Conservation (phyloP, 2,888 invertebrate genomes). For the Cordilura impudica region DNA sequence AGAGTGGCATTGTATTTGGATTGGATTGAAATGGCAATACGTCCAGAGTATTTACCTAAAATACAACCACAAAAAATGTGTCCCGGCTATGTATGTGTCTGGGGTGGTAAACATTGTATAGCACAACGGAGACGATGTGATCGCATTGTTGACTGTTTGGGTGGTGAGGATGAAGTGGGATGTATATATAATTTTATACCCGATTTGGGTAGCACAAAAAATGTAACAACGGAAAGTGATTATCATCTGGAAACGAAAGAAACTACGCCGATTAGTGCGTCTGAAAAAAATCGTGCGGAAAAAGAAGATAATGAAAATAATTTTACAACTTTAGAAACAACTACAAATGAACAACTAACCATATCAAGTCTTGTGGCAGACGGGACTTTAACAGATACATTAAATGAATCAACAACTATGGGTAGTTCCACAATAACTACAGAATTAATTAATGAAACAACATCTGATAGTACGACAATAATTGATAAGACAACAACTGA, state of each 20-base stretch:
- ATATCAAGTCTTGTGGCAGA: not conserved
- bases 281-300: not conserved
- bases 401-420: not conserved
- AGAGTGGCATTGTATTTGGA: conserved; percentile 85
- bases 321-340: too few relatives aligned
- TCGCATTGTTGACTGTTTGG: conserved; percentile 85
- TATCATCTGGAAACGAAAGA: conserved; percentile 66
- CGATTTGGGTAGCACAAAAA: conserved; percentile 69
- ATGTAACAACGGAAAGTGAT: conserved; percentile 69
- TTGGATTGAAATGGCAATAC: conserved; percentile 82
- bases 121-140: conserved; percentile 84
- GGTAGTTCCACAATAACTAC: conserved; percentile 2
- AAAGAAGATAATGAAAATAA: not conserved
- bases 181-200: conserved; percentile 79
- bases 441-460: conserved; percentile 23
- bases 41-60: conserved; percentile 75
- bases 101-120: conserved; percentile 84
- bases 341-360: conserved; percentile 7
- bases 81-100: conserved; percentile 85
- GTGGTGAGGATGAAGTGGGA: conserved; percentile 88
- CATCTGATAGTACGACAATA: conserved; percentile 53
- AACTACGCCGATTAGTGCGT: conserved; percentile 24
- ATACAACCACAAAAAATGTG: conserved; percentile 82
- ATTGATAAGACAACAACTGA: conserved; percentile 20
- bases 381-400: not conserved